Base-by-base conservation (phyloP, 2,113 vertebrate species). In the Muntiacus reevesi region DNA sequence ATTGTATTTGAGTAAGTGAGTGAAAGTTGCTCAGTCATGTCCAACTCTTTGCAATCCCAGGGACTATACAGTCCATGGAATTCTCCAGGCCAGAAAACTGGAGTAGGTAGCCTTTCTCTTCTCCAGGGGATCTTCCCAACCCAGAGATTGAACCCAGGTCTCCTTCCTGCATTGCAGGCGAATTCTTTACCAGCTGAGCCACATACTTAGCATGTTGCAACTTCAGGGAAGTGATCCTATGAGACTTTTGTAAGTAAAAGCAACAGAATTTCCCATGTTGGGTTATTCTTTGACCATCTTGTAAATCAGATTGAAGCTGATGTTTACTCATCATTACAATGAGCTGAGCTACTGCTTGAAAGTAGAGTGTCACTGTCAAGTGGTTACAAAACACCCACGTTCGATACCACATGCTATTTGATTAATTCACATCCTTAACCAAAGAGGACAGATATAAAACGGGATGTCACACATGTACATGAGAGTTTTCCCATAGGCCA, bases 221-320 rank as follows among this genome's bases (percentile, higher is more conserved):
- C 86, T 93, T 88, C 19, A 64, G 25, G 33, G 17, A 54, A 59
- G 62, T 95, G 27, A 81, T 7, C 3, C 25, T 89, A 23, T 40
- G 84, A 83, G 71, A 90, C 28, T 64, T 25, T 60, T 43, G 6
- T 50, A 62, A 67, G 12, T 91, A 76, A 97, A 93, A 36, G 7
- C 71, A 97, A 36, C 79, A 85, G 43, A 84, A 21, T 47, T 14
- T 81, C 54, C 86, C 36, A 3, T 27, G 30, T 71, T 89, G 60
- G 55, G 91, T 74, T 91, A 93, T 60, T 79, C 87, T 1, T 3
- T 96, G 76, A 92, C 52, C 40, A 25, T 60, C 87, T 90, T 76
- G 78, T 81, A 88, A 83, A 92, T 96, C 83, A 90, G 93, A 87
- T 94, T 62, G 93, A 97, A 90, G 60, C 12, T 87, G 87, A 86